Evolutionary conservation across 2,797 vertebrate species (phyloP), one percentile per base, ranked within the genome.

Genomic region (Phalanger gymnotis): DNA sequence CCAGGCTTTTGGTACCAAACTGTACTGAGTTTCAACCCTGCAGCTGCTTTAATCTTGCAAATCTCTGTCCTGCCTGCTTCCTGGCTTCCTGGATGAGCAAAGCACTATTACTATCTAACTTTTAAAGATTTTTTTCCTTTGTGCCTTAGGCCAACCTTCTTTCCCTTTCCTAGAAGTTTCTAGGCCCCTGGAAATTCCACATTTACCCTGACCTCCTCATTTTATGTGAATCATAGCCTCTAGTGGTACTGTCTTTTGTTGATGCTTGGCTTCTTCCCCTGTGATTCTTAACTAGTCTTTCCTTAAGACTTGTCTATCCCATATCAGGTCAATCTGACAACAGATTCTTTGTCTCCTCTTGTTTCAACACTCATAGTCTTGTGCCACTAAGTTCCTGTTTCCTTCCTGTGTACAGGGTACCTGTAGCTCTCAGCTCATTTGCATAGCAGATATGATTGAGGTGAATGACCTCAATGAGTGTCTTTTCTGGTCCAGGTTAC

Each of bases 261-360:
- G 54, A 91, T 81, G 22, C 93, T 94, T 6, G 95, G 30, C 22
- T 53, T 95, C 58, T 93, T 96, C 31, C 51, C 28, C 34, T 54
- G 6, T 57, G 89, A 53, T 95, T 90, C 40, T 91, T 30, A 92
- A 47, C 53, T 53, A 54, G 1, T 81, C 40, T 93, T 53, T 25
- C 28, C 4, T 16, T 57, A 94, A 55, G 53, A 27, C 55, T 31
- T 52, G 1, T 93, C 13, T 91, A 0, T 6, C 19, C 91, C 57
- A 28, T 3, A 0, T 12, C 92, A 25, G 31, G 16, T 52, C 31
- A 51, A 57, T 14, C 57, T 57, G 54, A 12, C 0, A 54, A 4
- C 0, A 94, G 25, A 91, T 56, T 56, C 19, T 1, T 91, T 40
- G 66, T 73, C 91, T 89, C 61, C 57, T 94, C 12, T 94, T 30